Base-by-base conservation (phyloP, 1,140 invertebrate species). In the Aphaenogaster ashmeadi region DNA sequence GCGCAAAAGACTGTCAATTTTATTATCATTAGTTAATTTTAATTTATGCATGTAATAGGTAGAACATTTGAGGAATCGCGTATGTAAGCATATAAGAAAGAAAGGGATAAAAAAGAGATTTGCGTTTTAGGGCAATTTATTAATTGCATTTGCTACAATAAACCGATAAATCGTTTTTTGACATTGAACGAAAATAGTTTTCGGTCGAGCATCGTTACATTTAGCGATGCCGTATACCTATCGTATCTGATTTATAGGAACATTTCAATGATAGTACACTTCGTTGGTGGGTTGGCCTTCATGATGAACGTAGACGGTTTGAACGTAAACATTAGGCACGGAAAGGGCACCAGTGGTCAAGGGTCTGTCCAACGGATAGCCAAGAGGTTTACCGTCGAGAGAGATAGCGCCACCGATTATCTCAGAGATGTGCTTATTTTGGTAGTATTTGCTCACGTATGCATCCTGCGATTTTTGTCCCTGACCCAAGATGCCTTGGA, bases 341-440 rank as follows among this genome's bases (percentile, higher is more conserved):
- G 93, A 91, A 83, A 96, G 93, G 1, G 92, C 93, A 38, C 94
- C 93, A 7, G 91, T 62, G n/a, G 92, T 89, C 74, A 96, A 90
- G 2, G 94, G 95, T 91, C 96, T 94, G 85, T 96, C 95, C 71
- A 96, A 94, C 15, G 96, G 96, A 89, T 94, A 96, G 27, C 96
- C 96, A 78, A 96, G 94, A 5, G 96, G 94, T 83, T 91, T 95
- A 79, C 93, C 92, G 72, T 95, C 95, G 0, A 95, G 92, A 18
- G 94, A 94, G 75, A 95, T 91, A 60, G 92, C 91, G 64, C 94
- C 92, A 75, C 94, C 95, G 38, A 95, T 94, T 2, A 94, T 89
- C 8, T 93, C 74, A 66, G 89, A 88, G 62, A 95, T 93, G 62
- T 88, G 90, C 41, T 90, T 89, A 77, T 86, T 91, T n/a, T 93